A percentile compares a stretch with the other conserved stretches of the same genome.
phyloP scores from a whole-genome alignment of 1,140 invertebrate genomes.

The Drosophila rhopaloa region DNA sequence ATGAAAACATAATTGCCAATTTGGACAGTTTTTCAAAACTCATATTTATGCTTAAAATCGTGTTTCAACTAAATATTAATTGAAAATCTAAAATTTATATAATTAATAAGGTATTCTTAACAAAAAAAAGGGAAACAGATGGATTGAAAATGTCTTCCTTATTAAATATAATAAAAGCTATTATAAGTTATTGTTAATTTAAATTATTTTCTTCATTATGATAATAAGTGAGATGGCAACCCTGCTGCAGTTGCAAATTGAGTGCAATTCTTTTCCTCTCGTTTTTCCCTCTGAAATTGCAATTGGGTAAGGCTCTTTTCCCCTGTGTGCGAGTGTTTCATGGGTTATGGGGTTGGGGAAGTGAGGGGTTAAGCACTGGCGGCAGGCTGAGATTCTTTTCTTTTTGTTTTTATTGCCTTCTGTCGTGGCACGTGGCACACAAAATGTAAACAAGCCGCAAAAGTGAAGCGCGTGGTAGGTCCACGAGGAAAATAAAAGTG shows the following conservation, averaged over 20 bases:
- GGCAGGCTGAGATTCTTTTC: conserved; percentile 46
- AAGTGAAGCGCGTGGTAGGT: conserved; percentile 50
- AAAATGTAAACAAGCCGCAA: conserved; percentile 76
- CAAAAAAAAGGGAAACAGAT: too few species aligned
- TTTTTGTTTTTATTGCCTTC: conserved; percentile 51
- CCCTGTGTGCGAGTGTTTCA: background rate
- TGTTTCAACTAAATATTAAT: too few species aligned
- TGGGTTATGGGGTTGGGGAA: background rate
- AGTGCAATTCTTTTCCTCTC: conserved; percentile 29
- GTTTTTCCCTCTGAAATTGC: conserved; percentile 31
- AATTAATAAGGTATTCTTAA: too few species aligned
- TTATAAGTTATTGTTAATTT: too few species aligned
- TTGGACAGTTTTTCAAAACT: too few species aligned
- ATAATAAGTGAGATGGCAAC: conserved; percentile 4
- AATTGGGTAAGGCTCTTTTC: conserved; percentile 30
- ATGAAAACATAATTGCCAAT: too few species aligned
- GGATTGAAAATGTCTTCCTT: too few species aligned
- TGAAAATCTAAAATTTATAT: too few species aligned
- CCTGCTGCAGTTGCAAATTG: conserved; percentile 32
- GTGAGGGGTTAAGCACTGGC: conserved; percentile 23
- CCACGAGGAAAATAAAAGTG: conserved; percentile 22
- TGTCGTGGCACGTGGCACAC: conserved; percentile 69
- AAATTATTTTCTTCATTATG: background rate
- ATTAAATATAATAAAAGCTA: too few species aligned
- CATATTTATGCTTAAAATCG: too few species aligned